These are phyloP conservation scores for Acridotheres tristis DNA, from an alignment of 2,797 vertebrate genomes.

Conservation along the genomic window DNA sequence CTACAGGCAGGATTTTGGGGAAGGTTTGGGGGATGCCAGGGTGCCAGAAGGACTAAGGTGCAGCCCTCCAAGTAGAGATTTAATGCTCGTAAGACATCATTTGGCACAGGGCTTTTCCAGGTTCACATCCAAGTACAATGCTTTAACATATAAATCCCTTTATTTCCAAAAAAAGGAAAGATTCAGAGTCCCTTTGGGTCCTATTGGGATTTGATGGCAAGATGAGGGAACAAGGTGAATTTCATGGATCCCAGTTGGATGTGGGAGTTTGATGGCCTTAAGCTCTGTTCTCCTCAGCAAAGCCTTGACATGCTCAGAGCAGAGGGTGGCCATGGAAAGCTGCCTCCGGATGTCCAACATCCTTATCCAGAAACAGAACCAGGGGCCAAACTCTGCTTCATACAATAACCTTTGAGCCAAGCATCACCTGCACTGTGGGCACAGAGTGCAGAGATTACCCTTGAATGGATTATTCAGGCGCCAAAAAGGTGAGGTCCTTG, in stretches of 20 bases:
- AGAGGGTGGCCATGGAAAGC: background rate
- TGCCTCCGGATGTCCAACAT: background rate
- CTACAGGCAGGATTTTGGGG: rapidly evolving
- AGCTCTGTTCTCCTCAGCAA: background rate
- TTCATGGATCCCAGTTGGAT: background rate
- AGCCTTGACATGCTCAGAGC: background rate
- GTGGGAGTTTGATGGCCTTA: background rate
- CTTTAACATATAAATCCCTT: background rate
- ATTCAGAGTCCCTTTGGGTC: background rate
- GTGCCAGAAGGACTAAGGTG: background rate
- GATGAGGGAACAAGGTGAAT: background rate
- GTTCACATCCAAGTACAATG: background rate
- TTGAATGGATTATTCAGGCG: background rate
- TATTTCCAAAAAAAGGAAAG: background rate
- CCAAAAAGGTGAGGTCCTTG: background rate
- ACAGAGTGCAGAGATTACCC: background rate
- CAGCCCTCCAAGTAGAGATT: background rate
- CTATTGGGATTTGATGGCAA: background rate
- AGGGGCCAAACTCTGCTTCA: background rate
- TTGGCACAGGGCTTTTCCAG: background rate
- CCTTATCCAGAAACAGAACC: background rate
- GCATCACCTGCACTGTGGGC: background rate
- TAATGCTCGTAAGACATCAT: background rate
- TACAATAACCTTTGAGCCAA: background rate
- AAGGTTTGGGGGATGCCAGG: background rate